These are phyloP conservation scores for Mesorhabditis sp. DNA, from an alignment of 2,888 invertebrate species.

Conservation along the genomic window DNA sequence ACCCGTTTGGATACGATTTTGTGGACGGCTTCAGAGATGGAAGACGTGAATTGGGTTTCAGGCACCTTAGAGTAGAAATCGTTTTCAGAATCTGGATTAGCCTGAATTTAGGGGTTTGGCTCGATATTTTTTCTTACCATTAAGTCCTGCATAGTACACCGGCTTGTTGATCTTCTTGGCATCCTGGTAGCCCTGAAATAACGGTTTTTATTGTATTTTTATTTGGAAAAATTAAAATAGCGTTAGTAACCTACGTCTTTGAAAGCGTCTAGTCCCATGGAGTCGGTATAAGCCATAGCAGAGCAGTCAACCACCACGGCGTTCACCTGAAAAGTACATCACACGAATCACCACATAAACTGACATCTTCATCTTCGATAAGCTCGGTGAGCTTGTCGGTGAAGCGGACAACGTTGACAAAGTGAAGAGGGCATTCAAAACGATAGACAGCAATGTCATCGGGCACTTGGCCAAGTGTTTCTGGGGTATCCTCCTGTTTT, in stretches of 20 bases:
- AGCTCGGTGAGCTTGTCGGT: constrained; percentile 27
- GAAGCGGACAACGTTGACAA: constrained; percentile 45
- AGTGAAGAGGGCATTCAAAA: constrained; percentile 42
- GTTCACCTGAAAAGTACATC: constrained; percentile 10
- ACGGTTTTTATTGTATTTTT: not conserved
- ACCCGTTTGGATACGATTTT: too few relatives aligned
- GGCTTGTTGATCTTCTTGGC: constrained; percentile 14
- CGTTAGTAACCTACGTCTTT: constrained; percentile 16
- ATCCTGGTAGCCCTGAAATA: constrained; percentile 16
- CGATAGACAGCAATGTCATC: constrained; percentile 25
- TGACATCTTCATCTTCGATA: constrained; percentile 21
- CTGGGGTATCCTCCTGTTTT: constrained; percentile 15
- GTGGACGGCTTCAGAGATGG: not conserved
- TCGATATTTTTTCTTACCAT: constrained; percentile 3
- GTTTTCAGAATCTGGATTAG: not conserved
- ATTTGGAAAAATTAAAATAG: not conserved
- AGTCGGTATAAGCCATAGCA: constrained; percentile 41
- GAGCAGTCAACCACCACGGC: constrained; percentile 40
- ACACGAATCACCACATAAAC: not conserved
- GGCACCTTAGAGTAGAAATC: not conserved
- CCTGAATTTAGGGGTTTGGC: not conserved
- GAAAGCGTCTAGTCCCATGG: constrained; percentile 47
- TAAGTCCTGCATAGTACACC: constrained; percentile 19
- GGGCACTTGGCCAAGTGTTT: not conserved
- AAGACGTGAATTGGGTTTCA: not conserved